Base-by-base conservation (phyloP, 2,113 vertebrate genomes). In the Lampris megalopsis region DNA sequence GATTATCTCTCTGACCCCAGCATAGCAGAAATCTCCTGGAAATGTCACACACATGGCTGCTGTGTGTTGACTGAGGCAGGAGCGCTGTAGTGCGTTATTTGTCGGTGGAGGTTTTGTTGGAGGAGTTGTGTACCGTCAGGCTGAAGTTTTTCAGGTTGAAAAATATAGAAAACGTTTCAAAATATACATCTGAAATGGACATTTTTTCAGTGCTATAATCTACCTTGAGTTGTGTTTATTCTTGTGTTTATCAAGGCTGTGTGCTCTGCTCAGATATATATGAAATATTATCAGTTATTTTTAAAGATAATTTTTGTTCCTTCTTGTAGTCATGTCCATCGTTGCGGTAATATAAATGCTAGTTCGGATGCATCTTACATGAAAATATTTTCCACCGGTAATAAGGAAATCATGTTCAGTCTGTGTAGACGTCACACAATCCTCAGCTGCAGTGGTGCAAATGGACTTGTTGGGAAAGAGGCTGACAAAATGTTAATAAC, bases 1-100 rank as follows among this genome's bases (percentile, higher is more conserved):
- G 70, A 84, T 77, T 86, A 84, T 84, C 78, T 73, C 49, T 67
- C 66, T 89, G 88, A 90, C 91, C 85, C 83, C 42, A 79, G 68
- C 11, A 61, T 86, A 82, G 84, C 77, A 68, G 79, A 84, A 88
- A 71, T 85, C 87, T 45, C 63, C 65, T 24, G 49, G 66, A 84
- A 77, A 75, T 62, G 74, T 62, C 63, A 53, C 62, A 54, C 40
- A 61, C 40, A 61, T 24, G 8, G 11, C 4, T 10, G 2, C 7
- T 11, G 11, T 11, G 11, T 11, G 1, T 50, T 6, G 2, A 50
- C 49, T 5, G 7, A 45, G 4, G 7, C 43, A 2, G 7, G 43
- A 45, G 43, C 43, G 7, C 43, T 5, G 4, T 45, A 4, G 7
- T 45, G 43, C 43, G 4, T 4, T 7, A 5, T 45, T 5, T 45